Base-by-base conservation (phyloP, 2,113 vertebrate species). In the Cromileptes altivelis region DNA sequence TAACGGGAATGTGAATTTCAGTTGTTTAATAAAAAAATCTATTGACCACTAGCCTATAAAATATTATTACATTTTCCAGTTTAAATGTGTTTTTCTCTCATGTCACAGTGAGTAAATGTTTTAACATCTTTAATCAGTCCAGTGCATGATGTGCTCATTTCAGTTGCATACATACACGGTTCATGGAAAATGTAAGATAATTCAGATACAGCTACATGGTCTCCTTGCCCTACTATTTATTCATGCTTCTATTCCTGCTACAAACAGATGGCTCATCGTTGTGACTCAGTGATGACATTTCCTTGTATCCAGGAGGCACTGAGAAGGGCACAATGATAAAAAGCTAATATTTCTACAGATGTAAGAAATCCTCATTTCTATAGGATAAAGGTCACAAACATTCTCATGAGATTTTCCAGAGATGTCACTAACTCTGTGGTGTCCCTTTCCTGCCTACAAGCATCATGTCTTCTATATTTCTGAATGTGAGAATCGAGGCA, bases 171-270 rank as follows among this genome's bases (percentile, higher is more conserved):
- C 17, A 40, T 40, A 23, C 30, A 19, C 4, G 62, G 13, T 23
- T 63, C 4, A 27, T 53, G n/a, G 1, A 75, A 67, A 67, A n/a
- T 10, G n/a, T 18, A 47, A 33, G 18, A 33, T 0, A 37, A 42
- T 62, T 64, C 62, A 70, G 23, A 18, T 23, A 13, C 4, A 73
- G 19, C 37, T 45, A 17, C 10, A 47, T 47, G 17, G 33, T 57
- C 55, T 82, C 14, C 18, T 55, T 40, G 6, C 9, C 50, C 42
- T 5, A 21, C 74, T 77, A 75, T 76, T 81, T 83, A 68, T 83
- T 65, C 18, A 42, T 27, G 10, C 12, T n/a, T 70, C 13, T 70
- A 33, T 71, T 60, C 30, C 56, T 53, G 52, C 50, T 82, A 7
- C 62, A 27, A 74, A 70, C 30, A 47, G 25, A 45, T 23, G 33